Conservation (phyloP, 2,113 vertebrate species). For the Chrysochloris asiatica region DNA sequence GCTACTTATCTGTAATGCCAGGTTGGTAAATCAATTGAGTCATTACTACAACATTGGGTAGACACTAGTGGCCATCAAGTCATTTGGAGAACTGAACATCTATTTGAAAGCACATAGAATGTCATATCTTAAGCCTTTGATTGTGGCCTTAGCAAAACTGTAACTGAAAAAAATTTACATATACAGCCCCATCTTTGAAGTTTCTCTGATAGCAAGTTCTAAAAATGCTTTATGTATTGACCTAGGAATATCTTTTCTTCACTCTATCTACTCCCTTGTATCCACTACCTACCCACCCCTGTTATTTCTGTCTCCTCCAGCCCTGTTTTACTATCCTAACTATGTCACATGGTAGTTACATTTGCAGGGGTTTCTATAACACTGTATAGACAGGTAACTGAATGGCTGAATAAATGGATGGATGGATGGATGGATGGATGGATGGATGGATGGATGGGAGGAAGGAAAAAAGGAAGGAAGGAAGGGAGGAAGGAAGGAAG, state of each 20-base stretch:
- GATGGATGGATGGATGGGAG: no score
- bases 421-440: no score
- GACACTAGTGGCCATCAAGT: not conserved
- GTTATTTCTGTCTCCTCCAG: not conserved
- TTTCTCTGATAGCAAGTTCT: not conserved
- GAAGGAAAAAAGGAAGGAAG: no score
- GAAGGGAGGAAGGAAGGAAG: no score
- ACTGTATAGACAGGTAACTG: no score
- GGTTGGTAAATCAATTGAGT: not conserved
- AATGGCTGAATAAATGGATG: no score
- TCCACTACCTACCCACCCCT: no score
- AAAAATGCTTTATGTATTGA: conserved; percentile 1
- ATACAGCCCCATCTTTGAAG: not conserved
- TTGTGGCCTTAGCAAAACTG: conserved; percentile 42
- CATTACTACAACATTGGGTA: not conserved
- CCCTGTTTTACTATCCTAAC: not conserved
- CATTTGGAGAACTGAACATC: conserved; percentile 43
- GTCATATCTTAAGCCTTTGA: not conserved
- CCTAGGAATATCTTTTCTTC: not conserved
- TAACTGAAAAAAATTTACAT: not conserved
- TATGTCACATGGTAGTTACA: not conserved
- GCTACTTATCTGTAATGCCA: not conserved
- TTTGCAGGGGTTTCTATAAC: not conserved
- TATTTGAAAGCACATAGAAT: conserved; percentile 27
- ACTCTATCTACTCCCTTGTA: not conserved